These are phyloP conservation scores for Stictonetta naevosa DNA, from an alignment of 2,113 vertebrate genomes.

Conservation along the genomic window DNA sequence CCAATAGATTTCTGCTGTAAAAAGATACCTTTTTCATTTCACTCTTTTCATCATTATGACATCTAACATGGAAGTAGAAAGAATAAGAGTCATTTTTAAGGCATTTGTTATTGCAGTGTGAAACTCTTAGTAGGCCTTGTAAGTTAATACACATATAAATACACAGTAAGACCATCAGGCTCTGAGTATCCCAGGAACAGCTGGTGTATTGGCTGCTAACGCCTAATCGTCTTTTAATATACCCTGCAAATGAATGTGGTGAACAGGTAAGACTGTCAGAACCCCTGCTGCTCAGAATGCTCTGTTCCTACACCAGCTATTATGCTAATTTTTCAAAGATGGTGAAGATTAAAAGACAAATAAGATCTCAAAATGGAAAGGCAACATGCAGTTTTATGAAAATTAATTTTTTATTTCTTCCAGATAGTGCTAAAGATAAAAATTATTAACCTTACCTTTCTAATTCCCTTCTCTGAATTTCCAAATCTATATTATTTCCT, in stretches of 20 bases:
- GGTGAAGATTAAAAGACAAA: background rate
- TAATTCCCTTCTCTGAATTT: background rate
- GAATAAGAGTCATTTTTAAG: background rate
- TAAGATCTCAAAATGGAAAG: constrained; percentile 10
- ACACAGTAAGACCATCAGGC: background rate
- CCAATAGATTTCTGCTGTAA: background rate
- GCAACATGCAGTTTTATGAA: background rate
- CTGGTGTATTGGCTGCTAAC: background rate
- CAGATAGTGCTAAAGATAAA: background rate
- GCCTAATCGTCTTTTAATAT: background rate
- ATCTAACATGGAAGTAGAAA: background rate
- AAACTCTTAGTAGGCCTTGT: background rate
- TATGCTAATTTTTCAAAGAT: background rate
- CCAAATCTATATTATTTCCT: background rate
- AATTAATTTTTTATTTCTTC: constrained; percentile 27
- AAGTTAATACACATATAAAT: background rate
- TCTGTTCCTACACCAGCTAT: background rate
- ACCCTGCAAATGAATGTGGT: background rate
- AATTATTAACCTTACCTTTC: constrained; percentile 9
- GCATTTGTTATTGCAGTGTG: background rate
- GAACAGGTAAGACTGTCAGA: background rate
- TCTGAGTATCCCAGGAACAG: background rate
- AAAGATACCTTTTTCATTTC: background rate
- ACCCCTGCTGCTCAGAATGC: background rate
- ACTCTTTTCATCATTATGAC: background rate